Evolutionary conservation across 2,888 invertebrate species (phyloP).

Genomic region (Ophion ellenae): DNA sequence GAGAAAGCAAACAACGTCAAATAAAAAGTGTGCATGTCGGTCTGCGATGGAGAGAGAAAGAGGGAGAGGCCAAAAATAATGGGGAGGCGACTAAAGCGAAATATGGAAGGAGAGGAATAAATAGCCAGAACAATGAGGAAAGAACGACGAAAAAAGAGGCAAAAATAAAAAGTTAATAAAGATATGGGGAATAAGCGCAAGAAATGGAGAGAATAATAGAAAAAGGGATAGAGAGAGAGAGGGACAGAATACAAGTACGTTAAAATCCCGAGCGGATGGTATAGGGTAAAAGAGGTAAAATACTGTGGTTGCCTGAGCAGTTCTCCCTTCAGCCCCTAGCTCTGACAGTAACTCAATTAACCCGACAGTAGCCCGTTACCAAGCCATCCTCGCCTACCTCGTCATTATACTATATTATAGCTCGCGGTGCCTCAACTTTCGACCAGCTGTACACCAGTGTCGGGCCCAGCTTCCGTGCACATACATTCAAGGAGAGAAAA

Average conservation of each 20-base stretch:
- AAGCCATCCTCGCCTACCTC: slow-evolving; percentile 42
- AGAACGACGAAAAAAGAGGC: background rate
- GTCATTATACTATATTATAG: slow-evolving; percentile 61
- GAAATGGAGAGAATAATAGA: slow-evolving; percentile 1
- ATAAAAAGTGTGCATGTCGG: too few species aligned
- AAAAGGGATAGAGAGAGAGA: background rate
- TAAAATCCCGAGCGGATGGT: slow-evolving; percentile 46
- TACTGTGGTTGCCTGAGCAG: slow-evolving; percentile 48
- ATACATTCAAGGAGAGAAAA: slow-evolving; percentile 27
- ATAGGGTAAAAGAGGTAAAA: slow-evolving; percentile 55
- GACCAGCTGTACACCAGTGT: slow-evolving; percentile 14
- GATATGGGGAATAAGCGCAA: background rate
- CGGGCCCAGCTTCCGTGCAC: background rate
- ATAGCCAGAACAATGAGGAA: background rate
- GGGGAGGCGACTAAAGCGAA: background rate
- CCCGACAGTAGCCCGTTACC: slow-evolving; percentile 48
- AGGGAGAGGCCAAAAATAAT: slow-evolving; percentile 9
- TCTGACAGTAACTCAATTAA: slow-evolving; percentile 64
- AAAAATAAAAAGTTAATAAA: background rate
- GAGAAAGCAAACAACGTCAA: background rate
- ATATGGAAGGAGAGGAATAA: background rate
- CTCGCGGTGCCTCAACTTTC: slow-evolving; percentile 55
- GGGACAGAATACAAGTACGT: slow-evolving; percentile 30
- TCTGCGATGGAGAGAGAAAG: background rate
- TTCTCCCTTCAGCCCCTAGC: slow-evolving; percentile 22